Evolutionary conservation across 23 tunicate species (phyloP).

Genomic region (Halocynthia roretzi): DNA sequence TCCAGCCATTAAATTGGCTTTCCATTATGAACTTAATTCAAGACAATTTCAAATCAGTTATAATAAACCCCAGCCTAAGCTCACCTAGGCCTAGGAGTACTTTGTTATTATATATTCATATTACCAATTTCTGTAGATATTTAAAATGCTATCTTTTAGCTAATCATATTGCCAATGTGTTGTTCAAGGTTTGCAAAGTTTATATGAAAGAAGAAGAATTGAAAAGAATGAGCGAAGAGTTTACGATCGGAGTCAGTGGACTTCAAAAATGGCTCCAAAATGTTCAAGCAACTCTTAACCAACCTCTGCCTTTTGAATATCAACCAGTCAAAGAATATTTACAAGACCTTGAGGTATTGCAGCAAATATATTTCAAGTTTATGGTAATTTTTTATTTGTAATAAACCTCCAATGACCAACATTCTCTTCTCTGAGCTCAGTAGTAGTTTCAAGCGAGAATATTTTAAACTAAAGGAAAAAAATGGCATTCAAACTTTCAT

Average conservation of each 20-base stretch:
- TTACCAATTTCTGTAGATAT: not conserved
- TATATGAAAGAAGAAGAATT: slow-evolving; percentile 47
- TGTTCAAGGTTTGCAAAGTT: slow-evolving; percentile 33
- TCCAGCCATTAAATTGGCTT: not conserved
- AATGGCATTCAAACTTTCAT: too few species aligned
- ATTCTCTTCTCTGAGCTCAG: too few species aligned
- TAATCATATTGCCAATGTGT: slow-evolving; percentile 10
- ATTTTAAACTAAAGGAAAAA: not conserved
- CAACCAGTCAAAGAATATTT: slow-evolving; percentile 50
- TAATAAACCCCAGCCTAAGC: too few species aligned
- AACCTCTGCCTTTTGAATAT: slow-evolving; percentile 36
- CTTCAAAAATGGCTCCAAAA: slow-evolving; percentile 43
- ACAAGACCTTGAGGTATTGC: slow-evolving; percentile 45
- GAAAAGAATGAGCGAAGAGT: slow-evolving; percentile 29
- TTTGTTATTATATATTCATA: too few species aligned
- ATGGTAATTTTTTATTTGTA: too few species aligned
- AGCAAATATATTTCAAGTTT: too few species aligned
- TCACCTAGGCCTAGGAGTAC: too few species aligned
- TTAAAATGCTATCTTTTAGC: not conserved
- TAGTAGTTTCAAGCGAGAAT: too few species aligned
- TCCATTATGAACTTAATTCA: not conserved
- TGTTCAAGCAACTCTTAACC: slow-evolving; percentile 32
- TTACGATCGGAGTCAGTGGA: slow-evolving; percentile 37
- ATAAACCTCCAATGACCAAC: too few species aligned
- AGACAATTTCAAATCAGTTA: too few species aligned